phyloP scores from a whole-genome alignment of 2,888 invertebrate species.

The Lagria hirta region DNA sequence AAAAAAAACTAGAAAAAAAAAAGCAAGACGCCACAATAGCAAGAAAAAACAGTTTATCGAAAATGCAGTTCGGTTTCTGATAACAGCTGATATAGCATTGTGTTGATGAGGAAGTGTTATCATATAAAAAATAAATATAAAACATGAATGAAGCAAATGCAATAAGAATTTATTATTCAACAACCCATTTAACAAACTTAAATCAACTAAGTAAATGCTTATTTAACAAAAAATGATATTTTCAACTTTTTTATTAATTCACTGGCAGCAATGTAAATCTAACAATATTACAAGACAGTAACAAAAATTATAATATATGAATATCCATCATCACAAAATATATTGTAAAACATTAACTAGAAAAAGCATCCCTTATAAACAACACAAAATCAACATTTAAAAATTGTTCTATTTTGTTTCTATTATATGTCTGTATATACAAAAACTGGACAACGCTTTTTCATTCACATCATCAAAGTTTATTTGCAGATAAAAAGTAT shows the following conservation, averaged over 20 bases:
- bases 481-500: slow-evolving; percentile 19
- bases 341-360: slow-evolving; percentile 24
- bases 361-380: slow-evolving; percentile 11
- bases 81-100: too few species aligned
- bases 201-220: slow-evolving; percentile 19
- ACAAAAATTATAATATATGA: slow-evolving; percentile 16
- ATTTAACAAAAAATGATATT: slow-evolving; percentile 24
- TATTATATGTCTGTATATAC: slow-evolving; percentile 18
- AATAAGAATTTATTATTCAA: slow-evolving; percentile 28
- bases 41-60: too few species aligned
- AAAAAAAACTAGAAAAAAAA: too few species aligned
- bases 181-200: slow-evolving; percentile 30
- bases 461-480: too few species aligned
- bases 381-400: slow-evolving; percentile 14
- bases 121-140: slow-evolving; percentile 12
- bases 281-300: slow-evolving; percentile 22
- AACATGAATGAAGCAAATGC: slow-evolving; percentile 22
- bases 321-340: slow-evolving; percentile 22
- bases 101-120: background rate
- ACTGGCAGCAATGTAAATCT: slow-evolving; percentile 28
- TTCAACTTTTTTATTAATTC: slow-evolving; percentile 14
- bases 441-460: slow-evolving; percentile 9
- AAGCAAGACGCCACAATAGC: too few species aligned
- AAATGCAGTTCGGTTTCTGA: too few species aligned
- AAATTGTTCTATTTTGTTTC: slow-evolving; percentile 15